Conservation (phyloP, 2,888 invertebrate genomes). For the Plusia festucae region DNA sequence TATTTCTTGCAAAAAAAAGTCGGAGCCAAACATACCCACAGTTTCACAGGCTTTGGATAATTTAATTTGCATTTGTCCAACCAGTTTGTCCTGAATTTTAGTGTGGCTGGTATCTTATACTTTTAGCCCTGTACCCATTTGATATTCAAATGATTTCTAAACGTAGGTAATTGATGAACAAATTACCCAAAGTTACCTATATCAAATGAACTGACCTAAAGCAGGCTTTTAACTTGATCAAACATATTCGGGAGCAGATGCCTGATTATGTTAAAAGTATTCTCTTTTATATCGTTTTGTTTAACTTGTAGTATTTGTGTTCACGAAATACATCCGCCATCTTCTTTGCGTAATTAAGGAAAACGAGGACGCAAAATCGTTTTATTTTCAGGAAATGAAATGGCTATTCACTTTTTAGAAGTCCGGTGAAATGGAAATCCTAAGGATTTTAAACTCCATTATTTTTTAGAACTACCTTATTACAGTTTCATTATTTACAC, state of each 20-base stretch:
- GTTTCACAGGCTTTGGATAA: no score
- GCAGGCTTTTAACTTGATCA: slow-evolving; percentile 70
- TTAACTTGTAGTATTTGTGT: slow-evolving; percentile 17
- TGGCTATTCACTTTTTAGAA: not conserved
- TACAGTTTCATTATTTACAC: no score
- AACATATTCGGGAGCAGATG: slow-evolving; percentile 59
- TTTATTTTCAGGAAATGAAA: not conserved
- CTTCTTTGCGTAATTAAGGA: slow-evolving; percentile 8
- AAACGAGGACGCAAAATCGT: not conserved
- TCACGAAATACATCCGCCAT: not conserved
- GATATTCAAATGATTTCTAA: slow-evolving; percentile 11
- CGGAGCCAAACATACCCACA: no score
- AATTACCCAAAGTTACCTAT: slow-evolving; percentile 46
- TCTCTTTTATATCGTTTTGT: slow-evolving; percentile 20
- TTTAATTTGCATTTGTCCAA: no score
- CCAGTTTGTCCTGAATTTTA: no score
- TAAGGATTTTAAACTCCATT: not conserved
- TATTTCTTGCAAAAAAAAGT: no score
- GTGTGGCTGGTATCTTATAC: no score
- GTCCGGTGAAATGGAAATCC: not conserved
- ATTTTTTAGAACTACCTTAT: not conserved
- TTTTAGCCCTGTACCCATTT: no score
- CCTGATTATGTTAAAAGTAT: slow-evolving; percentile 45
- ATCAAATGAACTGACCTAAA: slow-evolving; percentile 54
- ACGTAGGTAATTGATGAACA: slow-evolving; percentile 43